phyloP scores from a whole-genome alignment of 2,113 vertebrate genomes.

The Todiramphus saurophagus region DNA sequence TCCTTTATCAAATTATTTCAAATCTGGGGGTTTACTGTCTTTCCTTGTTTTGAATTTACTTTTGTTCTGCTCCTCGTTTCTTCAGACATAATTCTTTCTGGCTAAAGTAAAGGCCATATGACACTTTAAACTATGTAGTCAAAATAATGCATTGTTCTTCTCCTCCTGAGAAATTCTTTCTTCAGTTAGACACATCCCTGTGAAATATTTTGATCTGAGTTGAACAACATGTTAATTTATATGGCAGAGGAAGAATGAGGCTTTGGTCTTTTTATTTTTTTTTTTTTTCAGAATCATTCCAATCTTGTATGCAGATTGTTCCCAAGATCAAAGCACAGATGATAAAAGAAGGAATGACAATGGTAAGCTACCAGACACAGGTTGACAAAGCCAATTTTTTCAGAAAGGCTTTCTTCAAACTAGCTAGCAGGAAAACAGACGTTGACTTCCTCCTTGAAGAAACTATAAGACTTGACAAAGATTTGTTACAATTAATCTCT shows the following conservation, averaged over 20 bases:
- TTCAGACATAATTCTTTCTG: not conserved
- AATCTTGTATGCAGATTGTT: slow-evolving; percentile 59
- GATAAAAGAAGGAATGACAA: slow-evolving; percentile 63
- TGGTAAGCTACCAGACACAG: slow-evolving; percentile 72
- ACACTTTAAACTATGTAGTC: not conserved
- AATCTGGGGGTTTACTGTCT: not conserved
- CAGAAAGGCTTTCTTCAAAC: slow-evolving; percentile 75
- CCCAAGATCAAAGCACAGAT: slow-evolving; percentile 75
- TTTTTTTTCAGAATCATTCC: not conserved
- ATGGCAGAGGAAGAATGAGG: not conserved
- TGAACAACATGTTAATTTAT: not conserved
- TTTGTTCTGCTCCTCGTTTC: not conserved
- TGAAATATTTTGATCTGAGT: not conserved
- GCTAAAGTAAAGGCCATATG: not conserved
- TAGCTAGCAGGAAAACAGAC: slow-evolving; percentile 64
- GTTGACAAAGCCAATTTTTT: slow-evolving; percentile 74
- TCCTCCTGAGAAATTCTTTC: not conserved
- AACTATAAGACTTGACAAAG: slow-evolving; percentile 56
- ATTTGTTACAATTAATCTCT: slow-evolving; percentile 43
- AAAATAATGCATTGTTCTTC: not conserved
- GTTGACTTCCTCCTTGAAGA: slow-evolving; percentile 76
- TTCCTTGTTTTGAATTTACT: not conserved
- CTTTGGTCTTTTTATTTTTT: not conserved
- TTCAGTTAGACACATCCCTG: not conserved
- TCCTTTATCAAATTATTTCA: not conserved